phyloP scores from a whole-genome alignment of 2,797 vertebrate genomes.

The Brachyrhaphis roseni region DNA sequence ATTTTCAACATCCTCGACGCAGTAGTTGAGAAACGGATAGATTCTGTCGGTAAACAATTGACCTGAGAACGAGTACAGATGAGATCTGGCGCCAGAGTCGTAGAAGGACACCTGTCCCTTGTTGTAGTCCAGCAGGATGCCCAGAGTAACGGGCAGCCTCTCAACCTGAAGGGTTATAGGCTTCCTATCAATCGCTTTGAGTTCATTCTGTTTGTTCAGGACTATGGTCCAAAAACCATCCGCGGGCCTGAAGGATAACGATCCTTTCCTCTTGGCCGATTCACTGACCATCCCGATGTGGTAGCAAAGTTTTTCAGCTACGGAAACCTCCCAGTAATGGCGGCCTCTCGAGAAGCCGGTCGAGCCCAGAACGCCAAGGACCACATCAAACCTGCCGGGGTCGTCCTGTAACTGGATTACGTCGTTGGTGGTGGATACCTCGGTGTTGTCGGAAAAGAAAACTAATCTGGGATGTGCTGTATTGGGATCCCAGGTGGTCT shows the following conservation, averaged over 20 bases:
- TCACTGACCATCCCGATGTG: slow-evolving; percentile 60
- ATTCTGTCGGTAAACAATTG: slow-evolving; percentile 43
- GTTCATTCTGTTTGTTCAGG: slow-evolving; percentile 23
- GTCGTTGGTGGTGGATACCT: background rate
- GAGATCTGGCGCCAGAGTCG: slow-evolving; percentile 29
- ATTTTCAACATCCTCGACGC: slow-evolving; percentile 30
- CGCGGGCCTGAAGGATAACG: rapidly evolving
- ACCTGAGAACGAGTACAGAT: slow-evolving; percentile 53
- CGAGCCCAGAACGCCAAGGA: slow-evolving; percentile 42
- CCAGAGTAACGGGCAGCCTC: slow-evolving; percentile 26
- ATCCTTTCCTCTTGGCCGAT: slow-evolving; percentile 51
- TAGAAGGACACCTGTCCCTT: slow-evolving; percentile 59
- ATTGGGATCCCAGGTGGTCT: slow-evolving; percentile 35
- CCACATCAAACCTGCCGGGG: slow-evolving; percentile 48
- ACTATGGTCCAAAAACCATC: slow-evolving; percentile 62
- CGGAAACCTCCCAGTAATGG: slow-evolving; percentile 71
- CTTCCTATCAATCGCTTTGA: background rate
- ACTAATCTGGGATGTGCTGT: slow-evolving; percentile 56
- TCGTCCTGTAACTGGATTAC: background rate
- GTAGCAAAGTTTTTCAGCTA: slow-evolving; percentile 52
- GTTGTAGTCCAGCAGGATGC: slow-evolving; percentile 63
- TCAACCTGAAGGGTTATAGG: rapidly evolving
- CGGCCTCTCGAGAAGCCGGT: slow-evolving; percentile 55
- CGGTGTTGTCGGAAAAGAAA: slow-evolving; percentile 38
- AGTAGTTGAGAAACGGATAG: slow-evolving; percentile 61